Percentiles rank a stretch among this genome's conserved stretches.
Evolutionary conservation across 2,888 invertebrate species (phyloP).

Genomic region (Cerastis leucographa): DNA sequence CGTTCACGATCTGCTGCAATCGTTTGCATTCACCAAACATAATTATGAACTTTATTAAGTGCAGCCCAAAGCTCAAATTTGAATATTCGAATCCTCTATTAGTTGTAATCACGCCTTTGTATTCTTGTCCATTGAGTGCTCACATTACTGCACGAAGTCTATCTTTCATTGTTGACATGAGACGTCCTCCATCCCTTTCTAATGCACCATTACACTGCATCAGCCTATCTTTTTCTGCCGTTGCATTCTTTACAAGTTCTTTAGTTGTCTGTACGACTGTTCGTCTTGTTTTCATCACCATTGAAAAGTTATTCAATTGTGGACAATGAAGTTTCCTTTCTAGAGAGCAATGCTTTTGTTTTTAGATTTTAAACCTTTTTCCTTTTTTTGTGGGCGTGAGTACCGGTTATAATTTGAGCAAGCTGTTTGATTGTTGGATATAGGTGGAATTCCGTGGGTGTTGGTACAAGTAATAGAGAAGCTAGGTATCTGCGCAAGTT

Average conservation of each 20-base stretch:
- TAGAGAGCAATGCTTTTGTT: constrained; percentile 65
- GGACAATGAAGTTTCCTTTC: constrained; percentile 61
- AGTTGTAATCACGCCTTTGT: constrained; percentile 69
- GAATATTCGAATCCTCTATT: constrained; percentile 40
- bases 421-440: constrained; percentile 60
- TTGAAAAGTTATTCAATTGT: constrained; percentile 69
- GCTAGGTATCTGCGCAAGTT: constrained; percentile 49
- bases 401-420: constrained; percentile 68
- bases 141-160: constrained; percentile 84
- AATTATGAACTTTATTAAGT: constrained; percentile 46
- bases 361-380: constrained; percentile 24
- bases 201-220: constrained; percentile 34
- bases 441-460: constrained; percentile 66
- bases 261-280: constrained; percentile 59
- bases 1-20: constrained; percentile 60
- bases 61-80: constrained; percentile 50
- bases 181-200: constrained; percentile 70
- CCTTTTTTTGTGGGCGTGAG: constrained; percentile 45
- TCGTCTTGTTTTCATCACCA: constrained; percentile 72
- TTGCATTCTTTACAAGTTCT: constrained; percentile 68
- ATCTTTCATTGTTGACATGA: constrained; percentile 84
- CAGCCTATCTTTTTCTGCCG: constrained; percentile 58
- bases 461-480: constrained; percentile 51
- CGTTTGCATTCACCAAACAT: constrained; percentile 44
- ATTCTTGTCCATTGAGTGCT: constrained; percentile 81